These are phyloP conservation scores for Mus spicilegus DNA, from an alignment of 2,113 vertebrate species.

Conservation along the genomic window DNA sequence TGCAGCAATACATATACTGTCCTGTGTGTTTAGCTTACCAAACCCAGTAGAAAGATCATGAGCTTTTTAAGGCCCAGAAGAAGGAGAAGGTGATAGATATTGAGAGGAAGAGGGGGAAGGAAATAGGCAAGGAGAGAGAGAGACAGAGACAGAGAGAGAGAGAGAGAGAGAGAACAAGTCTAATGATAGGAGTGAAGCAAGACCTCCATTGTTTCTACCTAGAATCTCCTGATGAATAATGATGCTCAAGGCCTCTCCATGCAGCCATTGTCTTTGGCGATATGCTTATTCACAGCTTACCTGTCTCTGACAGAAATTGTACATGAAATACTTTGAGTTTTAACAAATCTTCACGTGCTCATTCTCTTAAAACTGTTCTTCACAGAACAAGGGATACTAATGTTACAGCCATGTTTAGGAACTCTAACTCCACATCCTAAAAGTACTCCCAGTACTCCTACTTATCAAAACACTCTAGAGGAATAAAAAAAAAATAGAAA, in stretches of 20 bases:
- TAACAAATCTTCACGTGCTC: background rate
- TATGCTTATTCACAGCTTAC: background rate
- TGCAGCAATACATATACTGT: accelerated
- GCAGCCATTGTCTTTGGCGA: background rate
- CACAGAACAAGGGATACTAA: background rate
- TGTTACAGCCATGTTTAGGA: background rate
- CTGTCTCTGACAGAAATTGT: background rate
- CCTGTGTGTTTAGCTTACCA: background rate
- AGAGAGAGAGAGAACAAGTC: background rate
- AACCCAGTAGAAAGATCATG: no score
- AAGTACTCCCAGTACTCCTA: background rate
- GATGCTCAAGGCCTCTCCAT: background rate
- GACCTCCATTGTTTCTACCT: background rate
- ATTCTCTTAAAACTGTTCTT: background rate
- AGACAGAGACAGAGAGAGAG: background rate
- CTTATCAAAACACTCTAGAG: background rate
- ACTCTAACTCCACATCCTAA: background rate
- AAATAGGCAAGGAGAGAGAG: no score
- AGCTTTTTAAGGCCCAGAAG: no score
- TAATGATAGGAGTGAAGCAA: no score
- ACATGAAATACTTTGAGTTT: background rate
- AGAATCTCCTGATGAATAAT: background rate
- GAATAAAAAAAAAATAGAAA: background rate
- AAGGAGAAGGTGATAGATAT: no score
- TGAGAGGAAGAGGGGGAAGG: no score